phyloP scores from a whole-genome alignment of 2,113 vertebrate species.

The Paramisgurnus dabryanus region DNA sequence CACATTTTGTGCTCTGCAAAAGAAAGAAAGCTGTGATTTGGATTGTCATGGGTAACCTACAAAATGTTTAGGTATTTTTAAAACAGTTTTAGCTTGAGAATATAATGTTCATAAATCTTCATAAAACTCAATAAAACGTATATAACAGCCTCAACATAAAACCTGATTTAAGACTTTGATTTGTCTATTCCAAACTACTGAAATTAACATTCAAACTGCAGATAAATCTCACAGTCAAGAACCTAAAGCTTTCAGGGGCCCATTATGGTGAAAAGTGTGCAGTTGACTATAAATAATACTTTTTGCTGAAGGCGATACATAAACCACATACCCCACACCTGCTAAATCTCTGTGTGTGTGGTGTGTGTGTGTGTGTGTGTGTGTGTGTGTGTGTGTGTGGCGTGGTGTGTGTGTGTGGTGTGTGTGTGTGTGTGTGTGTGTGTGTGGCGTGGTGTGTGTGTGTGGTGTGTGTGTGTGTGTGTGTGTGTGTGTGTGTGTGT shows the following conservation, averaged over 20 bases:
- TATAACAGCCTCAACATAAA: no score
- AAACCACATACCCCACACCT: conserved; percentile 24
- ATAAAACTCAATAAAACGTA: no score
- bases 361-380: conserved; percentile 6
- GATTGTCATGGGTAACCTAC: no score
- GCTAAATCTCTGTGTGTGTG: conserved; percentile 18
- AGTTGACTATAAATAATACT: conserved; percentile 35
- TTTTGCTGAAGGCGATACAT: conserved; percentile 41
- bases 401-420: conserved; percentile 30
- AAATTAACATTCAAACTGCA: background rate
- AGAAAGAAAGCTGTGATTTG: no score
- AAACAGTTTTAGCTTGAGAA: no score
- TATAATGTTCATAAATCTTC: no score
- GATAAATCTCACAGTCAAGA: conserved; percentile 4
- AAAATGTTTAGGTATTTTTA: no score
- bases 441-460: conserved; percentile 14
- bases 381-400: conserved; percentile 19
- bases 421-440: conserved; percentile 36
- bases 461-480: conserved; percentile 7
- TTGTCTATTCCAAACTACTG: background rate
- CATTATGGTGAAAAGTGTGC: conserved; percentile 12
- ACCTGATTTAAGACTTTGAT: background rate
- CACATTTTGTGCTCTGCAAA: no score
- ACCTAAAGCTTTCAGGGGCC: conserved; percentile 23
- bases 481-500: conserved; percentile 15